Base-by-base conservation (phyloP, 2,797 vertebrate species). In the Borostomias antarcticus region DNA sequence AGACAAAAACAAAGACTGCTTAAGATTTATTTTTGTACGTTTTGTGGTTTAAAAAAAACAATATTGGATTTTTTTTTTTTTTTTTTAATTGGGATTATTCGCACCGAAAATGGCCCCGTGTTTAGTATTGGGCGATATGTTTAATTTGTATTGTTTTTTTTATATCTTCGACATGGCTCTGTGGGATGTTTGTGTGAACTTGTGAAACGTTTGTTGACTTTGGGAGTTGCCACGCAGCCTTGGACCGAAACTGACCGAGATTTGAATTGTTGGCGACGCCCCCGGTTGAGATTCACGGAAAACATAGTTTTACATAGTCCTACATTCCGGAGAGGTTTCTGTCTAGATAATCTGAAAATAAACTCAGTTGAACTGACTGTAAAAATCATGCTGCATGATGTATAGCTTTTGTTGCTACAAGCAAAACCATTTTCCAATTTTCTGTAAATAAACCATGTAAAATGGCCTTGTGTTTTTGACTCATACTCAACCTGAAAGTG, bases 1-100 rank as follows among this genome's bases (percentile, higher is more conserved):
- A 91, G 72, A 78, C 91, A 72, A 76, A 21, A 72, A 63, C 50
- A 63, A 61, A 19, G 8, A 52, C 5, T n/a, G 40, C 28, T 17
- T 45, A 21, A 11, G 8, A 11, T 37, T 29, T 52, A 21, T 58
- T 53, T n/a, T 23, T 33, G 25, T 21, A 45, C 40, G n/a, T 45
- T 45, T 45, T 45, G n/a, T 45, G 40, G 23, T 8, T n/a, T 0
- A 21, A 50, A 35, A 43, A 43, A 45, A 43, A 45, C 15, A 13
- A 45, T 13, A 45, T 17, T 45, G 15, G 17, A 45, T 45, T 45
- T 45, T 15, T 45, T 45, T 45, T 45, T 45, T 13, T 8, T 7
- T 37, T 37, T 37, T 37, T 7, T 37, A 37, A 37, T 8, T n/a
- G n/a, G n/a, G n/a, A n/a, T 45, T 45, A 45, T 45, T 45, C 40